Percentiles rank a stretch among this genome's conserved stretches.
Evolutionary conservation across 2,888 invertebrate species (phyloP).

Genomic region (Sarcophaga caerulescens): DNA sequence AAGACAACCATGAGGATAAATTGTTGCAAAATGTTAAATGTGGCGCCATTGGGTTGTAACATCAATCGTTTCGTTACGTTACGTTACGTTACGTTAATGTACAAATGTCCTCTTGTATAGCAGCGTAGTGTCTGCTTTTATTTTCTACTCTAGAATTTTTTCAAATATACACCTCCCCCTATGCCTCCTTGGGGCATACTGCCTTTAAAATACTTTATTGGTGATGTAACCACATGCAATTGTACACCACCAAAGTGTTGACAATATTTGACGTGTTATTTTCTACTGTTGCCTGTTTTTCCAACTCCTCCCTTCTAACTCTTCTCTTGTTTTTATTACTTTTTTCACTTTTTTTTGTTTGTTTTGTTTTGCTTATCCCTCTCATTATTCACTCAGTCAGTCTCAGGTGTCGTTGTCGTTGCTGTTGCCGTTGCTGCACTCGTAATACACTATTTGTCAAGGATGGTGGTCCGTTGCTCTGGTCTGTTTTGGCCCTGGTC

Average conservation of each 20-base stretch:
- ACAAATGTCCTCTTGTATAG: conserved; percentile 48
- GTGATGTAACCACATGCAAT: conserved; percentile 12
- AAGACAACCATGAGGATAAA: conserved; percentile 40
- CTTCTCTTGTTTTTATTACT: conserved; percentile 6
- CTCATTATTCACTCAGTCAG: conserved; percentile 3
- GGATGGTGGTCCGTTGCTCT: conserved; percentile 59
- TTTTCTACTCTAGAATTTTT: conserved; percentile 22
- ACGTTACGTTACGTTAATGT: conserved; percentile 9
- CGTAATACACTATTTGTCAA: conserved; percentile 55
- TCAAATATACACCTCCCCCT: not conserved
- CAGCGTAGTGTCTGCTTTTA: conserved; percentile 26
- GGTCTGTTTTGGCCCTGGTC: not conserved
- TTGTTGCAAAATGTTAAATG: conserved; percentile 68
- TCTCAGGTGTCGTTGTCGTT: conserved; percentile 58
- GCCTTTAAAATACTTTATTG: not conserved
- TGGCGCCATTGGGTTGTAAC: conserved; percentile 69
- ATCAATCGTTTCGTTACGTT: conserved; percentile 61
- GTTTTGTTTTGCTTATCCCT: conserved; percentile 5
- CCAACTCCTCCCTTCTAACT: conserved; percentile 12
- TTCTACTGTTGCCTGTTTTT: conserved; percentile 1
- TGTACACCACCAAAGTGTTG: conserved; percentile 55
- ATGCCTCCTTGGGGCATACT: not conserved
- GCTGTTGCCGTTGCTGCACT: not conserved
- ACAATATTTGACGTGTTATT: conserved; percentile 66
- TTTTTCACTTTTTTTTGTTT: not conserved